A percentile compares a stretch with the other conserved stretches of the same genome.
Evolutionary conservation across 2,113 vertebrate species (phyloP).

Genomic region (Oryzias woworae): DNA sequence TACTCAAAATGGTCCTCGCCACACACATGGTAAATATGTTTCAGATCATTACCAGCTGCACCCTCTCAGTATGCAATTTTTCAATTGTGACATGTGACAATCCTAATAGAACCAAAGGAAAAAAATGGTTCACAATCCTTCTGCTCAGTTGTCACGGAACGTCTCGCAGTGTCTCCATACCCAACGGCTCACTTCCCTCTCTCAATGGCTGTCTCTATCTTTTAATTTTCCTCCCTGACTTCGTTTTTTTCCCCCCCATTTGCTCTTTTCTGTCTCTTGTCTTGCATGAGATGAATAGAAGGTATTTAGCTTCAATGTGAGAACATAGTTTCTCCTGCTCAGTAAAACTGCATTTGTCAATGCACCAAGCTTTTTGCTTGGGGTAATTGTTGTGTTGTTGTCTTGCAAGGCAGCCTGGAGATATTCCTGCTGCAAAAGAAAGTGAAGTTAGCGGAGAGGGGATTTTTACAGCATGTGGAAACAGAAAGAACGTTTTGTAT

Average conservation of each 20-base stretch:
- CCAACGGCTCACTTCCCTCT: slow-evolving; percentile 42
- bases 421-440: slow-evolving; percentile 58
- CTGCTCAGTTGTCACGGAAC: slow-evolving; percentile 66
- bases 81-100: slow-evolving; percentile 30
- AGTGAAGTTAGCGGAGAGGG: slow-evolving; percentile 39
- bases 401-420: slow-evolving; percentile 70
- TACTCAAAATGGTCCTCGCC: slow-evolving; percentile 10
- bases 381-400: slow-evolving; percentile 73
- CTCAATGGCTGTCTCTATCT: slow-evolving; percentile 46
- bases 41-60: slow-evolving; percentile 48
- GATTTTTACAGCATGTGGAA: slow-evolving; percentile 55
- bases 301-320: slow-evolving; percentile 72
- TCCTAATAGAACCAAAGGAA: slow-evolving; percentile 40
- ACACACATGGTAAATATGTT: slow-evolving; percentile 35
- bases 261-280: slow-evolving; percentile 32
- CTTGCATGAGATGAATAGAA: slow-evolving; percentile 74
- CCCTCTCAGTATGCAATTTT: slow-evolving; percentile 26
- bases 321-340: slow-evolving; percentile 69
- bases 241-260: slow-evolving; percentile 13
- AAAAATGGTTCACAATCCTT: slow-evolving; percentile 49
- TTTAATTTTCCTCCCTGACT: slow-evolving; percentile 38
- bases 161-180: slow-evolving; percentile 54
- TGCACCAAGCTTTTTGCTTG: slow-evolving; percentile 66
- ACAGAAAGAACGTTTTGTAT: slow-evolving; percentile 63
- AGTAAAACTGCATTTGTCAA: slow-evolving; percentile 77